Percentiles rank a stretch among this genome's conserved stretches.
Conservation (phyloP, 2,113 vertebrate genomes). For the Dunckerocampus dactyliophorus region DNA sequence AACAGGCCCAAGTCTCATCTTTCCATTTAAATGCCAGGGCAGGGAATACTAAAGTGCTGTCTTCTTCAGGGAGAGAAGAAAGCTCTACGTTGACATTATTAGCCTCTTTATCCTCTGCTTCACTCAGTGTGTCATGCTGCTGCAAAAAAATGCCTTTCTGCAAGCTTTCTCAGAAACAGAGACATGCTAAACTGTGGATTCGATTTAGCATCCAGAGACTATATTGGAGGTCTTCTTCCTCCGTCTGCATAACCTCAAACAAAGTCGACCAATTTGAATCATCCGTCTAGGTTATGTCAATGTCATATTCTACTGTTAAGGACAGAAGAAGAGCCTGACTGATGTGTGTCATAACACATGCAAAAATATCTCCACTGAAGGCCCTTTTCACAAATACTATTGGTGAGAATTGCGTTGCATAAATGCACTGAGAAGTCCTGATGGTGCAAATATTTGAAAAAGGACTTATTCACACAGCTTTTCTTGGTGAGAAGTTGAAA, state of each 20-base stretch:
- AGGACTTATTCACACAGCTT: no score
- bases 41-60: conserved; percentile 59
- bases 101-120: conserved; percentile 66
- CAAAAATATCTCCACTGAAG: background rate
- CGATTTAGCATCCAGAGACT: conserved; percentile 34
- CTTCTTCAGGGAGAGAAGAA: conserved; percentile 56
- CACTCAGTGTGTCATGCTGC: conserved; percentile 57
- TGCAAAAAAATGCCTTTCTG: conserved; percentile 42
- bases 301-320: conserved; percentile 14
- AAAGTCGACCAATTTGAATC: conserved; percentile 32
- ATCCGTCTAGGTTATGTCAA: conserved; percentile 11
- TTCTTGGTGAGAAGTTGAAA: no score
- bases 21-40: conserved; percentile 64
- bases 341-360: background rate
- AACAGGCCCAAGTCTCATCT: conserved; percentile 57
- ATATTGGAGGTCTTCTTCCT: conserved; percentile 38
- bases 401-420: background rate
- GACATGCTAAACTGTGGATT: conserved; percentile 56
- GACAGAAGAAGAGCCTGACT: conserved; percentile 17
- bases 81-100: conserved; percentile 65
- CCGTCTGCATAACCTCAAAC: conserved; percentile 32
- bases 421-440: background rate
- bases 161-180: conserved; percentile 40
- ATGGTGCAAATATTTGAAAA: background rate
- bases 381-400: no score